These are phyloP conservation scores for Listronotus oregonensis DNA, from an alignment of 1,140 invertebrate species.

Conservation along the genomic window DNA sequence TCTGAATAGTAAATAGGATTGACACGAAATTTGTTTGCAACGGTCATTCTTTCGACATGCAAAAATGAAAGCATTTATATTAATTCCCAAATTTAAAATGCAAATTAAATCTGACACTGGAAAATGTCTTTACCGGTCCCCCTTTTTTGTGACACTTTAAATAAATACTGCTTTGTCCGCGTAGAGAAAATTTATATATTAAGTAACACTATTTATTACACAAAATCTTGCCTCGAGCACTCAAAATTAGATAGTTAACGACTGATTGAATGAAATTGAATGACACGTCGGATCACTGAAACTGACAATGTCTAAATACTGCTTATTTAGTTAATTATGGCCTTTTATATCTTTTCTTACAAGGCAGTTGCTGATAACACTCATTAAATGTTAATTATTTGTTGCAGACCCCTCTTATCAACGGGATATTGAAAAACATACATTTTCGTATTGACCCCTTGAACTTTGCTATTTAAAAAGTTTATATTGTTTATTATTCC, in stretches of 20 bases:
- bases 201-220: neutral
- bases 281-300: slow-evolving; percentile 4
- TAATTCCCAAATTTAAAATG: neutral
- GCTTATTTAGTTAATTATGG: slow-evolving; percentile 5
- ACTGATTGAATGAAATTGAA: no score
- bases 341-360: slow-evolving; percentile 24
- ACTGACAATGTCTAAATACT: slow-evolving; percentile 9
- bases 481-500: slow-evolving; percentile 4
- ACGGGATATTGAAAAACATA: slow-evolving; percentile 19
- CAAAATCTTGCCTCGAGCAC: neutral
- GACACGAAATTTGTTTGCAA: slow-evolving; percentile 61
- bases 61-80: slow-evolving; percentile 38
- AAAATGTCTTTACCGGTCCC: no score
- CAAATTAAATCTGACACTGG: neutral
- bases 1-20: slow-evolving; percentile 69
- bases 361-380: slow-evolving; percentile 22
- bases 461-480: slow-evolving; percentile 23
- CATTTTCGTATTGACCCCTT: slow-evolving; percentile 18
- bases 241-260: neutral
- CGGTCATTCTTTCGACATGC: slow-evolving; percentile 60
- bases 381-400: slow-evolving; percentile 20
- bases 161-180: no score
- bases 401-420: slow-evolving; percentile 31
- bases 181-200: neutral
- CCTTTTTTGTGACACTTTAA: no score